Conservation (phyloP, 2,888 invertebrate species). For the Anodontia alba region DNA sequence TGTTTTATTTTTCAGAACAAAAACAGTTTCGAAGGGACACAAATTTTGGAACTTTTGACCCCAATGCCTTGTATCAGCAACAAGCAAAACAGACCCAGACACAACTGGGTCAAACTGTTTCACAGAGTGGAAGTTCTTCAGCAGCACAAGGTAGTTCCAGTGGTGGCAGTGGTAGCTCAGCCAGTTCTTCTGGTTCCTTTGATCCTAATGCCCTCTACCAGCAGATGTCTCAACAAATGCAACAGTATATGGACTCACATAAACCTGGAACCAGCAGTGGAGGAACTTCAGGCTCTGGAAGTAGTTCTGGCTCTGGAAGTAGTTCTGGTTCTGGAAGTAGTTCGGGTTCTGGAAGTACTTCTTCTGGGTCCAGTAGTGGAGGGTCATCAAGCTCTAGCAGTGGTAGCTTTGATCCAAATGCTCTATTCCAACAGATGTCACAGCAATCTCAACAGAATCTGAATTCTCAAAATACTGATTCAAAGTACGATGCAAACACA, state of each 20-base stretch:
- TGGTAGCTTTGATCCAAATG: conserved; percentile 38
- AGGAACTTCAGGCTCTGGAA: not conserved
- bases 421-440: conserved; percentile 33
- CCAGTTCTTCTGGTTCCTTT: conserved; percentile 16
- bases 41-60: conserved; percentile 23
- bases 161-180: not conserved
- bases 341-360: conserved; percentile 11
- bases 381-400: not conserved
- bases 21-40: not conserved
- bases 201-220: conserved; percentile 33
- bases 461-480: conserved; percentile 26
- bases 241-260: conserved; percentile 35
- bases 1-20: not conserved
- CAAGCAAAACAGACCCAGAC: conserved; percentile 12
- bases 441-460: conserved; percentile 34
- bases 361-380: conserved; percentile 12
- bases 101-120: conserved; percentile 14
- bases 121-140: conserved; percentile 16
- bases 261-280: conserved; percentile 19
- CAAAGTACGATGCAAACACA: conserved; percentile 36
- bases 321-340: conserved; percentile 14
- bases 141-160: not conserved
- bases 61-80: conserved; percentile 29
- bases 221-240: conserved; percentile 23
- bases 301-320: conserved; percentile 19